Evolutionary conservation across 2,113 vertebrate genomes (phyloP).

Genomic region (Pseudois nayaur): DNA sequence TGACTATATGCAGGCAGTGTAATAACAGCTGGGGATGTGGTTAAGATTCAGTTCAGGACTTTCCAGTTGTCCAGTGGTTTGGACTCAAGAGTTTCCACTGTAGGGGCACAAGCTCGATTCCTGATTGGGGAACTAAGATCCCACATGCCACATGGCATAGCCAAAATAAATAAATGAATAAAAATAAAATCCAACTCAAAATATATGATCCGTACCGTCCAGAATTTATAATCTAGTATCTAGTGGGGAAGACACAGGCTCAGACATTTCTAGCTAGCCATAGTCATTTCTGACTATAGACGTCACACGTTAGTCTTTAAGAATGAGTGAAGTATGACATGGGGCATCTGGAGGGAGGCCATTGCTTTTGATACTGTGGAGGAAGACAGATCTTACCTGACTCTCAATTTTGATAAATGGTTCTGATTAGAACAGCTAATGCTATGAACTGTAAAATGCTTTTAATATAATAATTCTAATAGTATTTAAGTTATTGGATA

Average conservation of each 20-base stretch:
- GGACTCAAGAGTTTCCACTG: neutral
- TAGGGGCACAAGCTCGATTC: neutral
- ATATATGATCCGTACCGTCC: neutral
- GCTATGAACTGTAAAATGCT: neutral
- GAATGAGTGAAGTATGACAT: neutral
- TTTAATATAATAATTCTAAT: neutral
- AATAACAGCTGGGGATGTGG: neutral
- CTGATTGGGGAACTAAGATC: neutral
- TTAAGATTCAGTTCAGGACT: neutral
- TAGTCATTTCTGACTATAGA: neutral
- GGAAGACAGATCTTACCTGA: neutral
- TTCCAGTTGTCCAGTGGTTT: neutral
- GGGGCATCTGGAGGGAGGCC: neutral
- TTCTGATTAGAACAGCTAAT: neutral
- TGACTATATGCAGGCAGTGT: neutral
- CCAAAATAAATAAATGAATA: neutral
- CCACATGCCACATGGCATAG: rapidly evolving
- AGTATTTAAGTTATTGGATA: neutral
- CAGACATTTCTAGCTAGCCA: neutral
- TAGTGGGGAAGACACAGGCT: neutral
- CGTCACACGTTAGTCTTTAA: neutral
- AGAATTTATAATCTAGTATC: neutral
- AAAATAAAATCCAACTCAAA: neutral
- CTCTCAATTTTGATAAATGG: neutral
- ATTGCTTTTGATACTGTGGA: neutral